Evolutionary conservation across 2,113 vertebrate species (phyloP).

Genomic region (human): GRCh38 chr17:76907501-76908000

Average conservation of each 20-base stretch:
- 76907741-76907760: background rate
- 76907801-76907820: fast-evolving
- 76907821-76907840: fast-evolving
- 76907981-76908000: fast-evolving
- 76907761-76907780: background rate
- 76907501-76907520: background rate
- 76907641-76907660: background rate
- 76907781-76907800: background rate
- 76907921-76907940: background rate
- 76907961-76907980: background rate
- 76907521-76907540: no score
- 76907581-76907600: background rate
- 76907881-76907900: fast-evolving
- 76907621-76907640: background rate
- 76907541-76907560: background rate
- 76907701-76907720: background rate
- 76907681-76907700: background rate
- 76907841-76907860: fast-evolving
- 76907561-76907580: background rate
- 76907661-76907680: background rate
- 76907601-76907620: background rate
- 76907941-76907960: background rate
- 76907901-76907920: background rate
- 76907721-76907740: background rate
- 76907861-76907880: background rate